These are phyloP conservation scores for Apamea anceps DNA, from an alignment of 2,888 invertebrate genomes.

Conservation along the genomic window DNA sequence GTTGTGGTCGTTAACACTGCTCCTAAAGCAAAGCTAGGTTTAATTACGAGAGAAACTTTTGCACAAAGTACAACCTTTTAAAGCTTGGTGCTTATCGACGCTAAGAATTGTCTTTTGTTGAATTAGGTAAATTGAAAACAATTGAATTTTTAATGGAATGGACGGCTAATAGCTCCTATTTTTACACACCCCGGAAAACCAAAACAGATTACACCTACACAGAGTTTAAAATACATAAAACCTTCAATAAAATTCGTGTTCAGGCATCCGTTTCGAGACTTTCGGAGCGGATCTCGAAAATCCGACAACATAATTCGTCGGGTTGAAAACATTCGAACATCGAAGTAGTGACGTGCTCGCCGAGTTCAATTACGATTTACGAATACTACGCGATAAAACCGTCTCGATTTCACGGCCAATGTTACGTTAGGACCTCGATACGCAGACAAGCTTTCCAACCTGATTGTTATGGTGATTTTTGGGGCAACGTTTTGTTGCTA, in stretches of 20 bases:
- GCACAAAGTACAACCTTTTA: not conserved
- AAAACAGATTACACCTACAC: slow-evolving; percentile 17
- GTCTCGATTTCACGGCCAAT: slow-evolving; percentile 65
- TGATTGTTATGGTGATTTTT: slow-evolving; percentile 26
- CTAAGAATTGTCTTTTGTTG: not conserved
- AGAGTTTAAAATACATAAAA: slow-evolving; percentile 36
- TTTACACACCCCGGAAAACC: not conserved
- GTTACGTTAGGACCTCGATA: slow-evolving; percentile 50
- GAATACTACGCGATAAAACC: slow-evolving; percentile 52
- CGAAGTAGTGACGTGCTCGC: slow-evolving; percentile 44
- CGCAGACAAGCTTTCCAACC: slow-evolving; percentile 27
- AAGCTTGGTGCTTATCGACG: not conserved
- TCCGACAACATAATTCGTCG: slow-evolving; percentile 41
- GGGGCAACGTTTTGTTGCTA: not conserved
- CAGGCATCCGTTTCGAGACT: slow-evolving; percentile 29
- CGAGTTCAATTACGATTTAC: slow-evolving; percentile 61
- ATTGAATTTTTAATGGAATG: not conserved
- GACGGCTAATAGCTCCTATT: not conserved
- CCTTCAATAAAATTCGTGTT: slow-evolving; percentile 46
- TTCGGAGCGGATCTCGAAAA: slow-evolving; percentile 43
- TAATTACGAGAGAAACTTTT: not conserved
- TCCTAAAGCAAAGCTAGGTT: not conserved
- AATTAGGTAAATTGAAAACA: not conserved
- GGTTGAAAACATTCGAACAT: slow-evolving; percentile 21
- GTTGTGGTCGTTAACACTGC: not conserved